Base-by-base conservation (phyloP, 2,888 invertebrate genomes). In the Bhutanitis thaidina region DNA sequence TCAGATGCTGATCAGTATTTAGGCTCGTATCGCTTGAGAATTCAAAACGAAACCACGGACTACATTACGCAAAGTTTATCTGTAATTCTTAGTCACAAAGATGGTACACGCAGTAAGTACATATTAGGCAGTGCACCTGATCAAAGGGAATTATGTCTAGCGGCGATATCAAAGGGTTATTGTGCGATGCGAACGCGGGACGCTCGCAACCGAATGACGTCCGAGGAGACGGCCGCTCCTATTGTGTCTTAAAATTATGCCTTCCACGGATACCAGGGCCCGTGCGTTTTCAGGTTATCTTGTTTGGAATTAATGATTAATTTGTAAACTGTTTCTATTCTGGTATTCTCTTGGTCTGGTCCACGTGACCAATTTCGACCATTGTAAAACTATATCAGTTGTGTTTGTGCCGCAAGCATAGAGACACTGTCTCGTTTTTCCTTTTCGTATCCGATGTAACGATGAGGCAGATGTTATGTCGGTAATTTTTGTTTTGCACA, bases 141-240 rank as follows among this genome's bases (percentile, higher is more conserved):
- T 55, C 56, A 56, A 55, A 49, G 55, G 43, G 55, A 58, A 56
- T 58, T 61, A 58, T 59, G 50, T 54, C 57, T 41, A 45, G 67
- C 71, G 75, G 76, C 65, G 58, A 49, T 43, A 59, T 73, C 74
- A 71, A 71, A 74, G 72, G 65, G 55, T 60, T 61, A 74, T 71
- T 74, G 72, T 74, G 66, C 58, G 64, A 12, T 10, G 27, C 50
- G 47, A 29, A 16, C 20, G 52, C 51, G 44, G 51, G 48, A 47
- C 36, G 40, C 32, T 20, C 39, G 37, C 53, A 54, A 50, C 58
- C 58, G 53, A 56, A 56, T 55, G 57, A 52, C 53, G 54, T 37
- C 10, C 36, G n/a, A 12, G 40, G 3, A 10, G 15, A 39, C 35
- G 10, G 36, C 51, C 36, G 51, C 7, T 46, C 43, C 44, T 47